Percentiles rank a stretch among this genome's conserved stretches.
Conservation (phyloP, 2,113 vertebrate species). For the Scatophagus argus region DNA sequence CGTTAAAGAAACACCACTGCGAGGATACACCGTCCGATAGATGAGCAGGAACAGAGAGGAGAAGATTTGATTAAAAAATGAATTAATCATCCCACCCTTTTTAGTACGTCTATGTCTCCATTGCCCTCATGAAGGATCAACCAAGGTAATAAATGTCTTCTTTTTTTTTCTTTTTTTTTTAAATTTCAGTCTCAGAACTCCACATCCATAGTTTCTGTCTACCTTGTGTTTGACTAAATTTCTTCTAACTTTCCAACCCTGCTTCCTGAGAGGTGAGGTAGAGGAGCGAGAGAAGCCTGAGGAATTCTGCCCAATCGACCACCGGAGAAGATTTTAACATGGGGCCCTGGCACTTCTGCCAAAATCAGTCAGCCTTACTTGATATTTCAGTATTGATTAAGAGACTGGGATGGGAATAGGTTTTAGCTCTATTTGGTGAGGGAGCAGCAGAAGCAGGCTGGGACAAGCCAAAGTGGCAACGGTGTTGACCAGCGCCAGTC, state of each 20-base stretch:
- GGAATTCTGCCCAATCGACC: slow-evolving; percentile 67
- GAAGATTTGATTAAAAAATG: slow-evolving; percentile 65
- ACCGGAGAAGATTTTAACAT: slow-evolving; percentile 66
- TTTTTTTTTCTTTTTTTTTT: background rate
- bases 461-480: slow-evolving; percentile 62
- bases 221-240: slow-evolving; percentile 41
- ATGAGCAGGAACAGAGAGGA: slow-evolving; percentile 43
- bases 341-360: slow-evolving; percentile 65
- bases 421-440: slow-evolving; percentile 67
- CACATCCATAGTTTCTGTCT: background rate
- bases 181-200: background rate
- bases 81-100: slow-evolving; percentile 53
- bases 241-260: slow-evolving; percentile 1
- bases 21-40: slow-evolving; percentile 53
- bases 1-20: slow-evolving; percentile 76
- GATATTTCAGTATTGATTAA: slow-evolving; percentile 78
- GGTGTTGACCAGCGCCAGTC: slow-evolving; percentile 43
- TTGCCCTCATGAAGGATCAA: slow-evolving; percentile 45
- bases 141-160: background rate
- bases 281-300: slow-evolving; percentile 35
- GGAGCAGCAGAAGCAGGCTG: slow-evolving; percentile 61
- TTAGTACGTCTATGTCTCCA: slow-evolving; percentile 42
- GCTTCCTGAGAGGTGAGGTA: slow-evolving; percentile 34
- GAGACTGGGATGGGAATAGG: slow-evolving; percentile 72
- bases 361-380: slow-evolving; percentile 76